These are phyloP conservation scores for Amblyteles armatorius DNA, from an alignment of 2,888 invertebrate genomes.

Conservation along the genomic window DNA sequence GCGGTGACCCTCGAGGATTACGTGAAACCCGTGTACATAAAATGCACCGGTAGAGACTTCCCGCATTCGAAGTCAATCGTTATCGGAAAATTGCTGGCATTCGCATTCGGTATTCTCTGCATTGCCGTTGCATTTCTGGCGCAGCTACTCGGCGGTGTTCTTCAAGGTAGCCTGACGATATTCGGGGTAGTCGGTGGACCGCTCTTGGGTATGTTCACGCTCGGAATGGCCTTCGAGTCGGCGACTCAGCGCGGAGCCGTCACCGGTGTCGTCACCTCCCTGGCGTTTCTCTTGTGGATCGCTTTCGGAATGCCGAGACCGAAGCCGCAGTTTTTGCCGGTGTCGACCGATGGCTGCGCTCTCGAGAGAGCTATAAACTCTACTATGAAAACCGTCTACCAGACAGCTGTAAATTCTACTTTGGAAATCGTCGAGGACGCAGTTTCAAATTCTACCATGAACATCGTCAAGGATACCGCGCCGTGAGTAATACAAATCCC, in stretches of 20 bases:
- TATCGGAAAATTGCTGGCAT: conserved; percentile 88
- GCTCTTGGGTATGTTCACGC: conserved; percentile 92
- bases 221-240: conserved; percentile 93
- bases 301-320: conserved; percentile 94
- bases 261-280: conserved; percentile 88
- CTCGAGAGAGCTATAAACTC: conserved; percentile 18
- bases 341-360: conserved; percentile 87
- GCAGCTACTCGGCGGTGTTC: conserved; percentile 92
- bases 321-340: conserved; percentile 86
- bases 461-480: background rate
- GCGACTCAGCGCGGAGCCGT: conserved; percentile 91
- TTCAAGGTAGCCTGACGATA: conserved; percentile 94
- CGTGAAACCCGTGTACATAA: conserved; percentile 85
- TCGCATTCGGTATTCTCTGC: conserved; percentile 91
- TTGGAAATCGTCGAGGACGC: conserved; percentile 11
- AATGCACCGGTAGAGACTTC: conserved; percentile 72
- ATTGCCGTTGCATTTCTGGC: conserved; percentile 93
- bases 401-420: background rate
- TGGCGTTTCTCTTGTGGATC: conserved; percentile 92
- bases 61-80: conserved; percentile 70
- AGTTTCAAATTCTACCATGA: conserved; percentile 7
- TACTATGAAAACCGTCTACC: background rate
- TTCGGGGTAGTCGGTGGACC: conserved; percentile 96
- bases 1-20: conserved; percentile 97
- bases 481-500: background rate